These are phyloP conservation scores for Camarhynchus parvulus DNA, from an alignment of 2,113 vertebrate species.

Conservation along the genomic window DNA sequence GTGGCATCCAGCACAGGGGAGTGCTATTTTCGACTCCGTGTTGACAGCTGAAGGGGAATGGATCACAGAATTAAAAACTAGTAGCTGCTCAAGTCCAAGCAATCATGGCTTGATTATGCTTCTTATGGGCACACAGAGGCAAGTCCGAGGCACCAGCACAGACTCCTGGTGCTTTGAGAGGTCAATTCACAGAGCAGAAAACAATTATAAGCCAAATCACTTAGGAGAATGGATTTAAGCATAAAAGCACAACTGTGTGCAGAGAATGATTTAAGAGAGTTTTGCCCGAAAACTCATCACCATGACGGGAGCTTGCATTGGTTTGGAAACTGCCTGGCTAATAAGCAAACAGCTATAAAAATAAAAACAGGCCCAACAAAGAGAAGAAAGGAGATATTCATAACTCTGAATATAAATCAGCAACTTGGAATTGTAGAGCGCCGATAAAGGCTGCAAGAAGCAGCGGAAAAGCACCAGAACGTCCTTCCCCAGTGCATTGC, in stretches of 20 bases:
- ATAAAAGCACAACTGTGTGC: background rate
- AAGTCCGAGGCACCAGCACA: background rate
- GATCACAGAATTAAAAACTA: slow-evolving; percentile 46
- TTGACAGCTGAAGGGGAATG: slow-evolving; percentile 52
- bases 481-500: background rate
- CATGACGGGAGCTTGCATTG: background rate
- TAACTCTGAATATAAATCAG: slow-evolving; percentile 42
- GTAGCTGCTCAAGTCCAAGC: slow-evolving; percentile 30
- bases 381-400: slow-evolving; percentile 15
- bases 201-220: slow-evolving; percentile 10
- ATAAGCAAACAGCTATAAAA: slow-evolving; percentile 20
- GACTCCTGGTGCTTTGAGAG: background rate
- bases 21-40: background rate
- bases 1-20: slow-evolving; percentile 32
- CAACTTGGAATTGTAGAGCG: background rate
- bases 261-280: background rate
- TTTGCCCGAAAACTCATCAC: background rate
- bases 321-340: background rate
- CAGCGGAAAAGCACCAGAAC: background rate
- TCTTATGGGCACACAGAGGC: slow-evolving; percentile 10
- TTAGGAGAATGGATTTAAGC: background rate
- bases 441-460: background rate
- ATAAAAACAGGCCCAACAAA: background rate
- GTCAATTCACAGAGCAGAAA: slow-evolving; percentile 5
- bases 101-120: slow-evolving; percentile 7